Conservation (phyloP, 92 coral and sea anemone genomes). For the Anthopleura xanthogrammica region DNA sequence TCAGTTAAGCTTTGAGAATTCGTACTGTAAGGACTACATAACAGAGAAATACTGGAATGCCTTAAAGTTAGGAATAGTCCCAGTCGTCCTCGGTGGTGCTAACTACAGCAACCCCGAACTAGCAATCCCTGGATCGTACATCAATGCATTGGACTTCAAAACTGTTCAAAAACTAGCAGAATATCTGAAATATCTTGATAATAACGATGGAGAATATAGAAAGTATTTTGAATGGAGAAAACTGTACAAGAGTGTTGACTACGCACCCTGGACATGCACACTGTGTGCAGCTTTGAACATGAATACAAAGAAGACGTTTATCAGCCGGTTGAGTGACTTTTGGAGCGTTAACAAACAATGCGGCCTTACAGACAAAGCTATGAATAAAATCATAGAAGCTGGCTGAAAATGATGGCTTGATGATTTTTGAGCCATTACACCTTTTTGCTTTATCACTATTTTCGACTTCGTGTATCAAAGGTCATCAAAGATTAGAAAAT, state of each 20-base stretch:
- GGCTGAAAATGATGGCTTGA: background rate
- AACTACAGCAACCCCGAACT: slow-evolving; percentile 22
- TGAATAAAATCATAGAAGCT: slow-evolving; percentile 15
- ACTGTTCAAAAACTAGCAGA: slow-evolving; percentile 43
- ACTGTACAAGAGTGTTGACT: slow-evolving; percentile 25
- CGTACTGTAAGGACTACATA: slow-evolving; percentile 50
- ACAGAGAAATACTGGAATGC: slow-evolving; percentile 66
- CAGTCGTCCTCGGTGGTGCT: slow-evolving; percentile 51
- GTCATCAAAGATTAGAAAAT: too few species aligned
- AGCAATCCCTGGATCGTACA: slow-evolving; percentile 51
- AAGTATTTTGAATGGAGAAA: slow-evolving; percentile 48
- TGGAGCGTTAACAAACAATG: slow-evolving; percentile 37
- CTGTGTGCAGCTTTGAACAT: slow-evolving; percentile 47
- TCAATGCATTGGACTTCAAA: slow-evolving; percentile 39
- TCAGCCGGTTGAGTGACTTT: slow-evolving; percentile 26
- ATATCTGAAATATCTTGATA: slow-evolving; percentile 29
- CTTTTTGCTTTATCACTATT: background rate
- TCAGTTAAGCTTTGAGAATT: slow-evolving; percentile 48
- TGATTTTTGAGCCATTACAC: too few species aligned
- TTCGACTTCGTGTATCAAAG: too few species aligned
- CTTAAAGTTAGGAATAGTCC: slow-evolving; percentile 44
- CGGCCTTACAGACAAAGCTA: slow-evolving; percentile 27
- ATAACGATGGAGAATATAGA: slow-evolving; percentile 37
- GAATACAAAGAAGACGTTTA: slow-evolving; percentile 17
- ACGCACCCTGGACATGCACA: slow-evolving; percentile 50